A percentile compares a stretch with the other conserved stretches of the same genome.
These are phyloP conservation scores for Gorsachius goisagi DNA, from an alignment of 2,113 vertebrate species.

Conservation along the genomic window DNA sequence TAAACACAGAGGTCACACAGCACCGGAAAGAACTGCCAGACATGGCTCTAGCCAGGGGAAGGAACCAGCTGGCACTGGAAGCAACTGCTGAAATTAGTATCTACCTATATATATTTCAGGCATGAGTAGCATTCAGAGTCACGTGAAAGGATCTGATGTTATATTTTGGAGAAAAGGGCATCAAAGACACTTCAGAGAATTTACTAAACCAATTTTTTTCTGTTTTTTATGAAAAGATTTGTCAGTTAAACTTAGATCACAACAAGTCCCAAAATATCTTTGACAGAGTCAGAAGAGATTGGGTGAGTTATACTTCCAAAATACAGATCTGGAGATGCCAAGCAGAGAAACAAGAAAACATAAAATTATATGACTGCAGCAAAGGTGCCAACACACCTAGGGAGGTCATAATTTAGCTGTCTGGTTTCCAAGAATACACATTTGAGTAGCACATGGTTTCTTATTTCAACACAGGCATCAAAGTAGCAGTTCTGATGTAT, in stretches of 20 bases:
- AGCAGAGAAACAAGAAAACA: neutral
- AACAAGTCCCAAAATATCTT: neutral
- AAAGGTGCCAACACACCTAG: conserved; percentile 31
- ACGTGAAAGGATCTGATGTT: neutral
- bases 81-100: conserved; percentile 23
- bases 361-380: neutral
- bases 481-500: neutral
- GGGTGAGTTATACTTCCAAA: neutral
- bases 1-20: neutral
- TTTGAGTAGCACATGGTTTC: conserved; percentile 27
- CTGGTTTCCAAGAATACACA: conserved; percentile 16
- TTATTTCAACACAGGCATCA: conserved; percentile 16
- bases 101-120: neutral
- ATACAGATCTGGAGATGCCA: neutral
- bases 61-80: conserved; percentile 38
- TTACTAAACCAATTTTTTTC: neutral
- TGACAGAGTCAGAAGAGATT: neutral
- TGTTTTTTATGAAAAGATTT: neutral
- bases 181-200: neutral
- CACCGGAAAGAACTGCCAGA: neutral
- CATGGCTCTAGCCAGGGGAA: neutral
- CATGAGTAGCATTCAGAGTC: neutral
- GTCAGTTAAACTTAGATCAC: neutral
- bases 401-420: conserved; percentile 25
- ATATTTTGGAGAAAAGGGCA: neutral